Conservation (phyloP, 2,888 invertebrate genomes). For the Brachylomia viminalis region DNA sequence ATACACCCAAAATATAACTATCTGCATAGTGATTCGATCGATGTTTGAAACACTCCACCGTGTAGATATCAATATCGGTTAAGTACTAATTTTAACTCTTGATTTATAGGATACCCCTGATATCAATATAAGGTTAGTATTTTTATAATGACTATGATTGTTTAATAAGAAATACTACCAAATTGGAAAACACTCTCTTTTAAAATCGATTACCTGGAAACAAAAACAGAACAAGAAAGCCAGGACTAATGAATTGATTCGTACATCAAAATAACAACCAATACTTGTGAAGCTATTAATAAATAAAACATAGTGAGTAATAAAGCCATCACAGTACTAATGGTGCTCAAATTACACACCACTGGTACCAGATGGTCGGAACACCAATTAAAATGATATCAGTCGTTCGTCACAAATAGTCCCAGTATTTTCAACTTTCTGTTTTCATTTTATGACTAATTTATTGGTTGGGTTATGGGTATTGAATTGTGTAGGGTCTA, state of each 20-base stretch:
- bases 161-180: no score
- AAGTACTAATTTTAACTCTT: no score
- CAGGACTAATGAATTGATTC: slow-evolving; percentile 45
- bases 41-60: not conserved
- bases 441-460: slow-evolving; percentile 38
- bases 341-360: slow-evolving; percentile 72
- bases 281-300: slow-evolving; percentile 56
- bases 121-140: no score
- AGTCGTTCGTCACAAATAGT: slow-evolving; percentile 51
- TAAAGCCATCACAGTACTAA: slow-evolving; percentile 69
- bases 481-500: not conserved
- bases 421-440: slow-evolving; percentile 16
- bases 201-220: no score
- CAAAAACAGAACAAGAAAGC: slow-evolving; percentile 8
- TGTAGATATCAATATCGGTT: no score
- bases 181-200: no score
- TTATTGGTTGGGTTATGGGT: slow-evolving; percentile 28
- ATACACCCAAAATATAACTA: no score
- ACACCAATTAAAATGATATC: slow-evolving; percentile 72
- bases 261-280: slow-evolving; percentile 37
- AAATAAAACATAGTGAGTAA: slow-evolving; percentile 65
- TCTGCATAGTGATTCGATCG: not conserved
- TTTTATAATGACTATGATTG: no score
- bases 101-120: no score
- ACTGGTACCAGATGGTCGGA: slow-evolving; percentile 65